A percentile compares a stretch with the other conserved stretches of the same genome.
phyloP scores from a whole-genome alignment of 1,140 invertebrate genomes.

The Condylostylus longicornis region DNA sequence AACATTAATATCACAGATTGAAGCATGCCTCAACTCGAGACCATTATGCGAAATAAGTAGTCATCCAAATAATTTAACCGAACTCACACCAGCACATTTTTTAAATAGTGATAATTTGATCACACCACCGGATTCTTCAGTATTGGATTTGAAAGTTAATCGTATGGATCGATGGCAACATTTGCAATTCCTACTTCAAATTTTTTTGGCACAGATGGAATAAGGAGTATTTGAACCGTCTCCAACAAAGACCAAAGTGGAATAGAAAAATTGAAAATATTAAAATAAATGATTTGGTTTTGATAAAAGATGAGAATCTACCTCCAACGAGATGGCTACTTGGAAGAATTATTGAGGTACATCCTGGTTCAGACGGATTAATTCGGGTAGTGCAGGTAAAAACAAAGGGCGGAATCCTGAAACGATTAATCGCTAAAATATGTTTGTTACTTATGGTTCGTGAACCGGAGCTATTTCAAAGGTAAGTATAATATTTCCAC shows the following conservation, averaged over 20 bases:
- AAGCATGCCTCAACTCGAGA: conserved; percentile 17
- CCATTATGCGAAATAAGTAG: conserved; percentile 10
- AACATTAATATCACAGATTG: conserved; percentile 14
- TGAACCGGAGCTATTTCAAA: too few relatives aligned
- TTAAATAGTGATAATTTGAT: conserved; percentile 10
- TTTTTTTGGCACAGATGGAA: conserved; percentile 18
- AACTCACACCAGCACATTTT: conserved; percentile 17
- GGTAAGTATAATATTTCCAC: too few relatives aligned
- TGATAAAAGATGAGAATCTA: conserved; percentile 19
- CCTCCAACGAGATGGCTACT: conserved; percentile 18
- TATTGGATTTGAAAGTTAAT: too few relatives aligned
- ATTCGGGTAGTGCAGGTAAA: conserved; percentile 11
- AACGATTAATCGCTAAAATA: conserved; percentile 5
- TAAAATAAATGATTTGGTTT: conserved; percentile 12
- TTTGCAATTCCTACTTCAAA: too few relatives aligned
- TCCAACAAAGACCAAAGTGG: conserved; percentile 13
- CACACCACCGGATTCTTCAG: conserved; percentile 7
- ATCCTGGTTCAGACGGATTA: conserved; percentile 13
- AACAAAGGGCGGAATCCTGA: conserved; percentile 6
- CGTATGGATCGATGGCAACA: conserved; percentile 10
- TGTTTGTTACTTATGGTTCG: not conserved
- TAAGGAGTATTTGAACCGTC: conserved; percentile 12
- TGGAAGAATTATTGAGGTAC: conserved; percentile 10
- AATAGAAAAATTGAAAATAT: too few relatives aligned
- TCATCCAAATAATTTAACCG: conserved; percentile 11